A percentile compares a stretch with the other conserved stretches of the same genome.
Evolutionary conservation across 2,888 invertebrate species (phyloP).

Genomic region (Limenitis camilla): DNA sequence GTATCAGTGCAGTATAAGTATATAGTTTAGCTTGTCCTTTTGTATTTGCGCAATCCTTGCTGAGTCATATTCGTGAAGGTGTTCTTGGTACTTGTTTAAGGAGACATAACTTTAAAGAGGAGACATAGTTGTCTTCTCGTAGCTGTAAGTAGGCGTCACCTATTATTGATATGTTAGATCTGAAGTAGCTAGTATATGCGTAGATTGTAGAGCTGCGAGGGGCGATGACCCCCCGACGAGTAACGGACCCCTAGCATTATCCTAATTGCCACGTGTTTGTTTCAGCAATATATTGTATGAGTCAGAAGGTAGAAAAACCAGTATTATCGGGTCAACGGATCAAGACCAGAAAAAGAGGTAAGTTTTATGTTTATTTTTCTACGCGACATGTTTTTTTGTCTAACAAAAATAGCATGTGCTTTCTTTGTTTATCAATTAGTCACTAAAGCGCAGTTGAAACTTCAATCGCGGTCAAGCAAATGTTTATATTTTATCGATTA

Average conservation of each 20-base stretch:
- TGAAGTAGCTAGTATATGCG: background rate
- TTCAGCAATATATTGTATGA: conserved; percentile 97
- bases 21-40: conserved; percentile 35
- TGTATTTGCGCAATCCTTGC: conserved; percentile 30
- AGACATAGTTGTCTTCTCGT: conserved; percentile 18
- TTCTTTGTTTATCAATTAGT: no score
- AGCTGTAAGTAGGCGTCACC: conserved; percentile 27
- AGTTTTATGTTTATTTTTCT: conserved; percentile 34
- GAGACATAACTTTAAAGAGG: background rate
- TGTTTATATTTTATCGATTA: no score
- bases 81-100: conserved; percentile 23
- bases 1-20: conserved; percentile 50
- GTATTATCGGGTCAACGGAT: conserved; percentile 99
- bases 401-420: no score
- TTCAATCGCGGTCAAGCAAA: no score
- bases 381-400: background rate
- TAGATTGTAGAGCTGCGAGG: conserved; percentile 37
- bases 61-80: conserved; percentile 36
- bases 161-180: background rate
- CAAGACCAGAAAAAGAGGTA: conserved; percentile 99
- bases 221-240: conserved; percentile 57
- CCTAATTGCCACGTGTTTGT: conserved; percentile 71
- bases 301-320: conserved; percentile 99
- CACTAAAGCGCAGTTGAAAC: no score
- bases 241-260: conserved; percentile 34